Conservation (phyloP, 2,113 vertebrate species). For the Grantiella picta region DNA sequence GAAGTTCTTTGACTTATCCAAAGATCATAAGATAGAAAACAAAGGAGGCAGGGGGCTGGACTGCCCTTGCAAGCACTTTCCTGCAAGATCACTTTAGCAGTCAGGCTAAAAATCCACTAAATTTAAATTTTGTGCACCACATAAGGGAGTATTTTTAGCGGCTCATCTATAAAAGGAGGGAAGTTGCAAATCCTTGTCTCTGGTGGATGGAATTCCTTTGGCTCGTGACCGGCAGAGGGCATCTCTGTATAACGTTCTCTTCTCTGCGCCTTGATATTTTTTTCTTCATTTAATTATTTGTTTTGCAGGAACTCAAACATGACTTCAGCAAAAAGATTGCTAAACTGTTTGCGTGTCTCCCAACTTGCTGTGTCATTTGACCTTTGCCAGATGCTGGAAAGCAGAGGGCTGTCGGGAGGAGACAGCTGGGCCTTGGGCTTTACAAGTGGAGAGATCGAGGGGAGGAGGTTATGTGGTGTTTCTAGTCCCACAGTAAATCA, state of each 20-base stretch:
- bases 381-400: not conserved
- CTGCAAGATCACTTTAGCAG: not conserved
- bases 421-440: not conserved
- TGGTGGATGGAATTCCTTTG: not conserved
- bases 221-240: constrained; percentile 50
- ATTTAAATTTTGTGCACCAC: not conserved
- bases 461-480: not conserved
- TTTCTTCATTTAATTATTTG: not conserved
- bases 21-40: not conserved
- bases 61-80: not conserved
- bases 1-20: not conserved
- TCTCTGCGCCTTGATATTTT: not conserved
- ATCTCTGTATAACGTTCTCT: not conserved
- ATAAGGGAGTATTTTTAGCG: not conserved
- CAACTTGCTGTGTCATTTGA: not conserved
- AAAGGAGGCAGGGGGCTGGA: not conserved
- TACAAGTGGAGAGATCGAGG: not conserved
- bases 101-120: not conserved
- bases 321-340: constrained; percentile 24
- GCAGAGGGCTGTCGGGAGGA: not conserved
- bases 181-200: not conserved
- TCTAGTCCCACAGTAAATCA: constrained; percentile 36
- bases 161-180: not conserved
- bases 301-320: constrained; percentile 45
- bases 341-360: constrained; percentile 5